Percentiles rank a stretch among this genome's conserved stretches.
Evolutionary conservation across 2,888 invertebrate species (phyloP).

Genomic region (Eupithecia pulchellata): DNA sequence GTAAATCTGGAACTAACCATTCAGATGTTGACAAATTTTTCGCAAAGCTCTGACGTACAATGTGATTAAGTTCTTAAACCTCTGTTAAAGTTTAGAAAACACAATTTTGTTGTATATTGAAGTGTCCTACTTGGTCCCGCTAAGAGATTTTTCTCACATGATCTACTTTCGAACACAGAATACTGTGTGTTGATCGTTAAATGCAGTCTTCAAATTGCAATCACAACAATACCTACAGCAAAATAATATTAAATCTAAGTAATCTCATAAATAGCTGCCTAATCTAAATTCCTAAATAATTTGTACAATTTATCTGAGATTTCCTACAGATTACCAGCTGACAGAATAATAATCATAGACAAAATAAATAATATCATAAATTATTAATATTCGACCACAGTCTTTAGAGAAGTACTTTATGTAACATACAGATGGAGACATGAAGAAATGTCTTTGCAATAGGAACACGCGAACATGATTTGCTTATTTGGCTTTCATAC

Average conservation of each 20-base stretch:
- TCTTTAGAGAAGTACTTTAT: conserved; percentile 69
- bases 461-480: conserved; percentile 75
- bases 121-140: conserved; percentile 18
- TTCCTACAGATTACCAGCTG: conserved; percentile 68
- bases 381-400: conserved; percentile 80
- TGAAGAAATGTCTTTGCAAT: conserved; percentile 74
- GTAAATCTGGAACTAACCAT: not conserved
- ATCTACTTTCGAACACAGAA: conserved; percentile 51
- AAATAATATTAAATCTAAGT: conserved; percentile 75
- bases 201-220: conserved; percentile 79
- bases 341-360: conserved; percentile 72
- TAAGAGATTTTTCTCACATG: conserved; percentile 19
- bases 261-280: conserved; percentile 84
- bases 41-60: not conserved
- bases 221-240: conserved; percentile 76
- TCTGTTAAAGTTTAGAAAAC: not conserved
- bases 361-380: conserved; percentile 80
- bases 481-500: conserved; percentile 71
- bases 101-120: conserved; percentile 7
- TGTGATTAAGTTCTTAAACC: not conserved
- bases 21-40: not conserved
- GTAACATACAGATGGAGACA: conserved; percentile 68
- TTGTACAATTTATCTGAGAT: conserved; percentile 80
- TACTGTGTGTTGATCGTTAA: conserved; percentile 72
- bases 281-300: conserved; percentile 78